Base-by-base conservation (phyloP, 2,113 vertebrate species). In the Ammospiza caudacuta region DNA sequence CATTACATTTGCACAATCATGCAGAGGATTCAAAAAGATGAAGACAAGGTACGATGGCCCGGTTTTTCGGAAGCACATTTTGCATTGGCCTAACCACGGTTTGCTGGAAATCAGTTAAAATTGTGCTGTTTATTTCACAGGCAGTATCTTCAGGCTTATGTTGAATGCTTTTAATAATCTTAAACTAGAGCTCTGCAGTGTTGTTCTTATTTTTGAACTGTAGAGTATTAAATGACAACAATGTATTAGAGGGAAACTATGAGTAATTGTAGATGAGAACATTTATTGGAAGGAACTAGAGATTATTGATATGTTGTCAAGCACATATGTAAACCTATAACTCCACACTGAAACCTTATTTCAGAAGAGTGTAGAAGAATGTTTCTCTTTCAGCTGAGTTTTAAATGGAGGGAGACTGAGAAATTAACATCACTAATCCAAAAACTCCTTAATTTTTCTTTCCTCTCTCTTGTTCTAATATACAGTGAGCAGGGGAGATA, bases 1-100 rank as follows among this genome's bases (percentile, higher is more conserved):
- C 17, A 47, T 57, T 66, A 59, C 6, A 6, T 72, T 75, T 89
- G 8, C 24, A n/a, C 15, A 47, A 27, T 62, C 47, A 15, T 15
- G 12, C 6, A 76, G 11, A 41, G 11, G 14, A 31, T 62, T 94
- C 35, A 87, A 72, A 78, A 67, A 61, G 7, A 43, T 18, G 18
- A 91, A 70, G 44, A 44, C 13, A 37, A 84, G 46, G 9, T 12
- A 33, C 22, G 28, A 76, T 46, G 25, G 11, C 19, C 0, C 0
- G 1, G 5, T 62, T 78, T 89, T 84, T 64, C 27, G 66, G 5
- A 76, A 79, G 19, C 41, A 22, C 3, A 6, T 75, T 76, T 51
- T 44, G 35, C 25, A 54, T 13, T 83, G 58, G 5, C 51, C 10
- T 76, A 41, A 33, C 12, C 0, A 0, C 39, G 8, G 7, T 61